Percentiles rank a stretch among this genome's conserved stretches.
These are phyloP conservation scores for Hydropotes inermis DNA, from an alignment of 2,113 vertebrate species.

Conservation along the genomic window DNA sequence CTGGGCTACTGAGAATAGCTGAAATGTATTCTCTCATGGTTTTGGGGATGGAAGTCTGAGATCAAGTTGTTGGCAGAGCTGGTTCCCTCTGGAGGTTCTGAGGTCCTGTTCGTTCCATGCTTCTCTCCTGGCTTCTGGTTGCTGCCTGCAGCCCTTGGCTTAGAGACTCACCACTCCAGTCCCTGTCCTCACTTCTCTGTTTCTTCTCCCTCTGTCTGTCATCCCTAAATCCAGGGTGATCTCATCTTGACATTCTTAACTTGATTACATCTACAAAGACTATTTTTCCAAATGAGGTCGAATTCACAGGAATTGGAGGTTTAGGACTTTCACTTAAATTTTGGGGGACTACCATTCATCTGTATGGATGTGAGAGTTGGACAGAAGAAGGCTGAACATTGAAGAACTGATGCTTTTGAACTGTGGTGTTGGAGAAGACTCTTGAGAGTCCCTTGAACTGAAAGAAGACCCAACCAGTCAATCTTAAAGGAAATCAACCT, in stretches of 20 bases:
- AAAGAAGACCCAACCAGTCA: background rate
- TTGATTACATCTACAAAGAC: background rate
- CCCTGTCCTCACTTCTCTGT: background rate
- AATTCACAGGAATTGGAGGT: background rate
- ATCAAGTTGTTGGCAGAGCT: background rate
- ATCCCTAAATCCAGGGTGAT: background rate
- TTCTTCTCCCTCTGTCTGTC: background rate
- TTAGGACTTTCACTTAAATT: background rate
- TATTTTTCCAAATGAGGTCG: background rate
- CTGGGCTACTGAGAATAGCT: background rate
- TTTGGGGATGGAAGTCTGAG: background rate
- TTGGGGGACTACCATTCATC: background rate
- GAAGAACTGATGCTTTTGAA: background rate
- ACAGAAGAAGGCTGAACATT: background rate
- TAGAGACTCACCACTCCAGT: background rate
- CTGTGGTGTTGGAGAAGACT: background rate
- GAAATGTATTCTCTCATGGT: background rate
- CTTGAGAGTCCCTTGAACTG: background rate
- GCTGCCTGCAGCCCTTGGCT: background rate
- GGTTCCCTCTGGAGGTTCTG: background rate
- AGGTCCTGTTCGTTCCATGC: background rate
- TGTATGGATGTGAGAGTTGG: background rate
- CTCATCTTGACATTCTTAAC: background rate
- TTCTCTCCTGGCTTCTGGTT: background rate
- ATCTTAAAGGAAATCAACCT: background rate